A percentile compares a stretch with the other conserved stretches of the same genome.
phyloP scores from a whole-genome alignment of 2,888 invertebrate species.

The Ceratothoa steindachneri region DNA sequence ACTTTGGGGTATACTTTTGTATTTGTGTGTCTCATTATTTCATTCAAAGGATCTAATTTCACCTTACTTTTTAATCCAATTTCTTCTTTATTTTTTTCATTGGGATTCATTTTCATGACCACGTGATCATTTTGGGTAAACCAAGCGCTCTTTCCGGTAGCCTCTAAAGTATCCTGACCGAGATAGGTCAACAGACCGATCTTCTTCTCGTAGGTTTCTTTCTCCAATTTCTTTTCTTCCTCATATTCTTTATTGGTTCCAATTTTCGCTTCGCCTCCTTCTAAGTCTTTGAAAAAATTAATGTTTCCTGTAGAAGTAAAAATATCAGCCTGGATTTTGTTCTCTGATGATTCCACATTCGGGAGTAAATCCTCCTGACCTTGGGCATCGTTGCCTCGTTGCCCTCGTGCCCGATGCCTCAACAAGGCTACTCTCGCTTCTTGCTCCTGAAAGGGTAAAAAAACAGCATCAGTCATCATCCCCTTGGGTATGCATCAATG shows the following conservation, averaged over 20 bases:
- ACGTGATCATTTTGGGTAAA: conserved; percentile 17
- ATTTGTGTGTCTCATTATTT: conserved; percentile 59
- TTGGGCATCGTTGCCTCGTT: conserved; percentile 51
- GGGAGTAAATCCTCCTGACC: background rate
- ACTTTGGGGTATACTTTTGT: background rate
- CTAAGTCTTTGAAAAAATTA: conserved; percentile 81
- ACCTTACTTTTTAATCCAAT: conserved; percentile 65
- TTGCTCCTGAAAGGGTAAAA: conserved; percentile 60
- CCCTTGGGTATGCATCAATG: background rate
- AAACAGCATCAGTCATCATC: background rate
- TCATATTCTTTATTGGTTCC: conserved; percentile 65
- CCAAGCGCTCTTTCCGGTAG: conserved; percentile 42
- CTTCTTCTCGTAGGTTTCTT: conserved; percentile 94
- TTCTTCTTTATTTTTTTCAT: conserved; percentile 60
- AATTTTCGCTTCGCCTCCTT: conserved; percentile 57
- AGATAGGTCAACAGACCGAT: conserved; percentile 93
- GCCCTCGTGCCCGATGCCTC: conserved; percentile 62
- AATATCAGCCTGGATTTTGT: conserved; percentile 29
- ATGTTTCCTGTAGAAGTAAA: conserved; percentile 60
- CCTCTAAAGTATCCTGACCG: conserved; percentile 64
- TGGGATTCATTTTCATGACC: conserved; percentile 51
- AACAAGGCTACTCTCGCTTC: conserved; percentile 74
- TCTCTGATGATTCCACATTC: background rate
- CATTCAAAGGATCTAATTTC: conserved; percentile 68
- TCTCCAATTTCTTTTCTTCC: conserved; percentile 85